Evolutionary conservation across 1,140 invertebrate genomes (phyloP), one percentile per base, ranked within the genome.

Genomic region (Chlorops oryzae): DNA sequence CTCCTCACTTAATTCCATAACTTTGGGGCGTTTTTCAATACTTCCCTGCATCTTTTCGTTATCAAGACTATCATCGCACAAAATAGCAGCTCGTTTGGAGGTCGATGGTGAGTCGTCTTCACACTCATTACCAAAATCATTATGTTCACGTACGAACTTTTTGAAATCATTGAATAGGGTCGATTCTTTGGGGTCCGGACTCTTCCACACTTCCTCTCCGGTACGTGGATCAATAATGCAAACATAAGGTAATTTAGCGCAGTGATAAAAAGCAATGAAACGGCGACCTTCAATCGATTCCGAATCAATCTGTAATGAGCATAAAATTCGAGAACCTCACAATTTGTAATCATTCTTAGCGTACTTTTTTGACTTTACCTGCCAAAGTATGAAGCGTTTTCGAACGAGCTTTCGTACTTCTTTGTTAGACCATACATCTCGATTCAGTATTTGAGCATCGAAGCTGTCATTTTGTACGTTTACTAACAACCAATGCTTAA

Each of bases 381-480:
- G 87, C 85, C 85, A 89, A 54, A 90, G 79, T n/a, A 88, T 71
- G 65, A 90, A 89, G 70, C 86, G 80, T 54, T 84, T 77, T 42
- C 78, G 78, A 17, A 89, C 70, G 39, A 90, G 75, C 38, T 77
- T 77, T 50, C 83, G 81, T 2, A 89, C 79, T 50, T 81, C 77
- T 43, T 70, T 65, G 54, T 82, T 79, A 3, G 84, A 81, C 87
- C 87, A 90, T 1, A 90, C 79, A 72, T 90, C 87, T 42, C 87
- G 74, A 70, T 89, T 90, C 3, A 90, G 71, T 5, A 85, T 78
- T 70, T 89, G 86, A 55, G 79, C 81, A 9, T 80, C 69, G 73
- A 90, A 90, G 69, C 88, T 86, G 18, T 84, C 77, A 73, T 88
- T 81, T 69, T 90, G 87, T 3, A 90, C 76, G 70, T 90, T 89